Conservation (phyloP, 92 coral and sea anemone species). For the Galaxea fascicularis region DNA sequence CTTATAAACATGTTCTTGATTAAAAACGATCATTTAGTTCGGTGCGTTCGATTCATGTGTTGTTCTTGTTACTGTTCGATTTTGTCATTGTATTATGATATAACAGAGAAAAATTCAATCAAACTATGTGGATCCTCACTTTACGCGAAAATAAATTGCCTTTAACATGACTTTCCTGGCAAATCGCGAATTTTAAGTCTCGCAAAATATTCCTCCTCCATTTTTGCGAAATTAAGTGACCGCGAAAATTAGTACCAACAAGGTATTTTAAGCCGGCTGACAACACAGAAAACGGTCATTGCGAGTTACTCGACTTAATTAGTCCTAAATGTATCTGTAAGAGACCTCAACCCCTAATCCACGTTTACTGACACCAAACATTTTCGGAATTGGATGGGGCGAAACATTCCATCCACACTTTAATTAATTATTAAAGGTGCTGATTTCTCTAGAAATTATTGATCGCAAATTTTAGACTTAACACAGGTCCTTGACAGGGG, state of each 20-base stretch:
- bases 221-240: slow-evolving; percentile 2
- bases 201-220: not conserved
- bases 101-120: not conserved
- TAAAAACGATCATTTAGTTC: not conserved
- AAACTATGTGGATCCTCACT: not conserved
- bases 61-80: not conserved
- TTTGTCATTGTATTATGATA: not conserved
- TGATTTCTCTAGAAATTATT: not conserved
- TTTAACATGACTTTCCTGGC: not conserved
- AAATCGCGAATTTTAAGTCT: not conserved
- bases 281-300: not conserved
- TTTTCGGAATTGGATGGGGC: slow-evolving; percentile 6
- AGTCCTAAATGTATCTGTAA: not conserved
- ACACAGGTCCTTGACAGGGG: slow-evolving; percentile 39
- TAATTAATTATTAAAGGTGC: not conserved
- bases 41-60: not conserved
- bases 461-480: not conserved
- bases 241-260: not conserved
- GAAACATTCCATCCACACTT: not conserved
- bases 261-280: not conserved
- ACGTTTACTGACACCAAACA: slow-evolving; percentile 6
- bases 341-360: not conserved
- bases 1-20: slow-evolving; percentile 4
- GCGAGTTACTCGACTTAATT: not conserved
- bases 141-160: not conserved